phyloP scores from a whole-genome alignment of 1,140 invertebrate species.

The Papilio xuthus region DNA sequence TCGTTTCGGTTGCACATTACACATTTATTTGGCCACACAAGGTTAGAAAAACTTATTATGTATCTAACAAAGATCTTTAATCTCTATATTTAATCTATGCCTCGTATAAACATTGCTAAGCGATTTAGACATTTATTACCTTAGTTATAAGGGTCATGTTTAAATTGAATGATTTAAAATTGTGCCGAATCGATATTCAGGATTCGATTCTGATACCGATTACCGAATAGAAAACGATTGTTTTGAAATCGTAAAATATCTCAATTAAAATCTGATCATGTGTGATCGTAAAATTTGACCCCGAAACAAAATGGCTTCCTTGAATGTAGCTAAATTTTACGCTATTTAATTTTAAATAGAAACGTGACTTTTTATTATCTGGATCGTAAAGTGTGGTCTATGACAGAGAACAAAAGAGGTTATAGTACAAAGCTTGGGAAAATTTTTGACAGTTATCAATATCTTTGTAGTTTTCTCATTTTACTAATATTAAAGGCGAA shows the following conservation, averaged over 20 bases:
- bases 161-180: no score
- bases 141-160: neutral
- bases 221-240: constrained; percentile 55
- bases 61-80: constrained; percentile 41
- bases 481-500: no score
- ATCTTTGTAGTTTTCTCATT: no score
- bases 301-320: constrained; percentile 56
- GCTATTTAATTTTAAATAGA: constrained; percentile 37
- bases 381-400: neutral
- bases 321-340: constrained; percentile 48
- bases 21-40: constrained; percentile 49
- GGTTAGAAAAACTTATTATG: constrained; percentile 46
- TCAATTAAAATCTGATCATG: constrained; percentile 66
- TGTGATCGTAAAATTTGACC: constrained; percentile 63
- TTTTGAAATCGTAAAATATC: constrained; percentile 50
- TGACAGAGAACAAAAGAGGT: neutral
- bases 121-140: constrained; percentile 24
- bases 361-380: constrained; percentile 4
- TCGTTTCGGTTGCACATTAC: constrained; percentile 10
- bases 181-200: constrained; percentile 61
- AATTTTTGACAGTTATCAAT: no score
- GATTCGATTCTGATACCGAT: constrained; percentile 56
- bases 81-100: constrained; percentile 14
- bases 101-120: neutral
- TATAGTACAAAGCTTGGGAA: neutral